Percentiles rank a stretch among this genome's conserved stretches.
Evolutionary conservation across 2,888 invertebrate genomes (phyloP).

Genomic region (Hydrotaea diabolus): DNA sequence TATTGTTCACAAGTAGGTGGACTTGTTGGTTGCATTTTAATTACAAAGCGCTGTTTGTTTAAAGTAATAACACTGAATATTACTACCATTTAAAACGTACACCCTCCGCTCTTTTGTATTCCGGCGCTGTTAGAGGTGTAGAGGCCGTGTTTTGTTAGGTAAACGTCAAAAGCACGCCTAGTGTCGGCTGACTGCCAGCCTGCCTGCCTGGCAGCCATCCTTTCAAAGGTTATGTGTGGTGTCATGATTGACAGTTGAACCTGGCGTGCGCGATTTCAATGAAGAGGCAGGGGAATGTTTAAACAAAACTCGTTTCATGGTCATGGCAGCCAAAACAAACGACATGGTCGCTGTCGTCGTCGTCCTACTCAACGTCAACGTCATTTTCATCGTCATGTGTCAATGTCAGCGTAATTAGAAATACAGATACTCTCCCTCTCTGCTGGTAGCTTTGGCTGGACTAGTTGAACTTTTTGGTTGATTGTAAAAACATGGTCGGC

Average conservation of each 20-base stretch:
- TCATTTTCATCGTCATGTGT: not conserved
- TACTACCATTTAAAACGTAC: slow-evolving; percentile 13
- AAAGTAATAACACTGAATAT: slow-evolving; percentile 4
- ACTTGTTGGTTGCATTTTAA: slow-evolving; percentile 1
- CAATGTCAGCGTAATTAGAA: slow-evolving; percentile 23
- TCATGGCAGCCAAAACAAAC: not conserved
- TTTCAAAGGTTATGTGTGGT: not conserved
- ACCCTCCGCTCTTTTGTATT: not conserved
- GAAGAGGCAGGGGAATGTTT: not conserved
- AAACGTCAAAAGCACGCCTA: not conserved
- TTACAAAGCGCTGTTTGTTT: slow-evolving; percentile 22
- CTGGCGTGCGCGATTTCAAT: not conserved
- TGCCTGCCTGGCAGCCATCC: not conserved
- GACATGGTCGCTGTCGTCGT: not conserved
- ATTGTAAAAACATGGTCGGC: no score
- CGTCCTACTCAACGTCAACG: not conserved
- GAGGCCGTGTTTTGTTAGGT: not conserved
- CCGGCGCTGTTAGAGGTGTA: no score
- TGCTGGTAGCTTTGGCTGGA: no score
- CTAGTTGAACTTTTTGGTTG: not conserved
- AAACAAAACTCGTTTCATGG: slow-evolving; percentile 26
- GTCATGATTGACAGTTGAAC: slow-evolving; percentile 28
- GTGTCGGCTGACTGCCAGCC: not conserved
- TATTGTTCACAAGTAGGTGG: not conserved
- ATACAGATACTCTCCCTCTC: not conserved